Percentiles rank a stretch among this genome's conserved stretches.
Evolutionary conservation across 2,888 invertebrate species (phyloP).

Genomic region (Theodoxus fluviatilis): DNA sequence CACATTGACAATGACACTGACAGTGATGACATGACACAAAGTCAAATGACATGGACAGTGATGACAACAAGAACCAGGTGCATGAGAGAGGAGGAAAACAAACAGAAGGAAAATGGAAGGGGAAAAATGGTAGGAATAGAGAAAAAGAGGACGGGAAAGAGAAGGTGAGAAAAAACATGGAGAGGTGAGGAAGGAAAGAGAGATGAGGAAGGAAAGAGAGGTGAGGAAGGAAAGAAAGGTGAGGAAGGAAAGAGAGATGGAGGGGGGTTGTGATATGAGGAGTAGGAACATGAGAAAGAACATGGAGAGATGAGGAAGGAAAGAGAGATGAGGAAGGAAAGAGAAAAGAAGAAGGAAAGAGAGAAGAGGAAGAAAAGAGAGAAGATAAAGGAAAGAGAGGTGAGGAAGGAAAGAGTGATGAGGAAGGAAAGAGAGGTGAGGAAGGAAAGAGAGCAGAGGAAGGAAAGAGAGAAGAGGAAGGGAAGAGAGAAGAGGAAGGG

Average conservation of each 20-base stretch:
- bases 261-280: not conserved
- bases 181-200: not conserved
- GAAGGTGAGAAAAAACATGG: not conserved
- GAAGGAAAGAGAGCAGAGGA: not conserved
- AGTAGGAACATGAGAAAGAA: no score
- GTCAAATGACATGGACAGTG: no score
- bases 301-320: not conserved
- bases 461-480: not conserved
- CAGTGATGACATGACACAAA: no score
- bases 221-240: not conserved
- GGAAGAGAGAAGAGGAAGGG: not conserved
- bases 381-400: not conserved
- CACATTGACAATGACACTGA: no score
- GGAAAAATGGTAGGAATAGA: not conserved
- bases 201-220: no score
- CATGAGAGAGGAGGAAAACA: not conserved
- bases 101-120: not conserved
- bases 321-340: constrained; percentile 22
- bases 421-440: not conserved
- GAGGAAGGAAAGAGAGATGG: not conserved
- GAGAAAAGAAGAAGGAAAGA: constrained; percentile 24
- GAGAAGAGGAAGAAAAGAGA: not conserved
- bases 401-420: not conserved
- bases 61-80: constrained; percentile 12
- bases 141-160: not conserved